Base-by-base conservation (phyloP, 1,140 invertebrate genomes). In the Drosophila oshimai region DNA sequence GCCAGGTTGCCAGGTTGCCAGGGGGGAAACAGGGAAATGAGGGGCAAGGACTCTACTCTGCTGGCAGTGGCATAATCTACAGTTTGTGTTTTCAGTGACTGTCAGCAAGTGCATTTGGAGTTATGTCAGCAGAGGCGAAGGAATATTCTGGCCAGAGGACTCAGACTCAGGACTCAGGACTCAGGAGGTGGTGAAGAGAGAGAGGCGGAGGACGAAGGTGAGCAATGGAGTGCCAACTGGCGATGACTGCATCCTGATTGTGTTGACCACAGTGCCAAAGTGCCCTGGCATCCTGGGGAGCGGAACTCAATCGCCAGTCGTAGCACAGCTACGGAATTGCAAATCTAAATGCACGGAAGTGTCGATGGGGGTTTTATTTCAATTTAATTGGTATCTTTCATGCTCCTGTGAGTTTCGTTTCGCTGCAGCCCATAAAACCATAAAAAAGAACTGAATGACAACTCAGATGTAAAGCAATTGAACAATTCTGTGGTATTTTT, bases 51-150 rank as follows among this genome's bases (percentile, higher is more conserved):
- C n/a, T n/a, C n/a, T n/a, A n/a, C n/a, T n/a, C n/a, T n/a, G n/a
- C 26, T 22, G 39, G 41, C 62, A 46, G 50, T 71, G 65, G 45
- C 68, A 72, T 72, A 72, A 72, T 72, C 69, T 53, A 62, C 68
- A 64, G 46, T 61, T 73, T 72, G 55, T 71, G 68, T 54, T 73
- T 72, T 73, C 69, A 72, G 47, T 73, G 69, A 72, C 57, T 73
- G 69, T 73, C 69, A 62, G 69, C 58, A 65, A 65, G 60, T 67
- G 58, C 60, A 47, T 65, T 67, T 26, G 60, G 42, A 71, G 68
- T 58, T 71, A 58, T 70, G 68, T 70, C 68, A 33, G 41, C 17
- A 12, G 20, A 28, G 10, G 26, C 3, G 22, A 22, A 9, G 15
- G n/a, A 10, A 22, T 41, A 37, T 34, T 28, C 49, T 22, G 17